Base-by-base conservation (phyloP, 2,797 vertebrate genomes). In the Crypturellus tataupa region DNA sequence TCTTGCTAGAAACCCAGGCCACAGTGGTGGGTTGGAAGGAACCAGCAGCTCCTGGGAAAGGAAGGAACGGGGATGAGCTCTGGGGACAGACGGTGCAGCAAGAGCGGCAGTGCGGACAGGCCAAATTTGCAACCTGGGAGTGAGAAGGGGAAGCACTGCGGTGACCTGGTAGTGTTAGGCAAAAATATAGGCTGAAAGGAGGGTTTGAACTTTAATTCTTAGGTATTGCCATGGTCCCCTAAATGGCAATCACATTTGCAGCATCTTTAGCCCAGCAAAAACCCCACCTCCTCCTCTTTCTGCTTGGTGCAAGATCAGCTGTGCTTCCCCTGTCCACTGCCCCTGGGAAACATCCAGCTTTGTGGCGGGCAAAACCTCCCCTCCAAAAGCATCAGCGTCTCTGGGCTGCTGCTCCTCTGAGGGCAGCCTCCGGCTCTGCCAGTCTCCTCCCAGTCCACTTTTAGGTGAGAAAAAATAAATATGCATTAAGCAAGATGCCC, bases 401-500 rank as follows among this genome's bases (percentile, higher is more conserved):
- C 47, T 24, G 47, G 47, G 47, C 47, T 49, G 47, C 47, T 24
- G 47, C 47, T 24, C 11, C 10, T 6, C 47, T 49, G 23, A 7
- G 0, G 2, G 49, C 9, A n/a, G 11, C 31, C 73, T 21, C 27
- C n/a, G 27, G 29, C 29, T 56, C 53, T 56, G 53, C 53, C 11
- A 15, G 16, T 20, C 19, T 37, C 13, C 6, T 58, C 11, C 40
- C 0, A 1, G 82, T 35, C 29, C 37, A 14, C 64, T 77, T 80
- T 77, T 42, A 15, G 35, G 6, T 12, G 39, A 21, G 3, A 18
- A 8, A 65, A 67, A 69, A 9, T 21, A 21, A 71, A 81, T 11
- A 14, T 0, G 1, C 10, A 1, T 1, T 2, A 8, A 59, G 4
- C 2, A 25, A 17, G 2, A 19, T 9, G 31, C 64, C 40, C 42